Evolutionary conservation across 2,797 vertebrate species (phyloP), one percentile per base, ranked within the genome.

Genomic region (Sebastes matsubarae): DNA sequence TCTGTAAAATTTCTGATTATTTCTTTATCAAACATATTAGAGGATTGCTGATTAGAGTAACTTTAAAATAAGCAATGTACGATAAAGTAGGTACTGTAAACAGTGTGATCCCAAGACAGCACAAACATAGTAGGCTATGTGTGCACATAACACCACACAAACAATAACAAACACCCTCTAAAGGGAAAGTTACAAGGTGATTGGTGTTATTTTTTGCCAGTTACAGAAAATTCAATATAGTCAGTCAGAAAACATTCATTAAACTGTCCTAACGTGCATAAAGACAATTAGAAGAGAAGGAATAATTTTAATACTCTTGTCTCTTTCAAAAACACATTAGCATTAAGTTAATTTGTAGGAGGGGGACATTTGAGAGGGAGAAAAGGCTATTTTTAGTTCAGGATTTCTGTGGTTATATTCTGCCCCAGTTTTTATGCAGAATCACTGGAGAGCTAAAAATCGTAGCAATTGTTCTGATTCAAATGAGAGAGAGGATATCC

Each of bases 341-440:
- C 55, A 75, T 32, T 66, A 24, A 27, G 60, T 64, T 25, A 5
- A 78, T 81, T 76, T 77, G 36, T 59, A n/a, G 8, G 3, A 57
- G 13, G 11, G 25, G 25, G 5, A 78, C 27, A 50, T 71, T 75
- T 65, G 25, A n/a, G 1, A 24, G 24, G 5, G n/a, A 38, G 34
- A 64, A 9, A 54, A 16, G 1, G 38, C 7, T 80, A 81, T 86
- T 92, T 86, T 80, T 86, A 68, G 78, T 55, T 69, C 7, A 25
- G 67, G 72, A 75, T 84, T 87, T 81, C 69, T 66, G 54, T 79
- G 61, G 54, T 71, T 72, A 30, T 76, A 64, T 79, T 91, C 57
- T 92, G 86, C n/a, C 71, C 86, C n/a, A 78, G 64, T 82, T 91
- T 89, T 89, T 79, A 86, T 80, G 68, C 77, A 77, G 75, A 90